Evolutionary conservation across 2,797 vertebrate species (phyloP).

Genomic region (Halcyon smyrnensis): DNA sequence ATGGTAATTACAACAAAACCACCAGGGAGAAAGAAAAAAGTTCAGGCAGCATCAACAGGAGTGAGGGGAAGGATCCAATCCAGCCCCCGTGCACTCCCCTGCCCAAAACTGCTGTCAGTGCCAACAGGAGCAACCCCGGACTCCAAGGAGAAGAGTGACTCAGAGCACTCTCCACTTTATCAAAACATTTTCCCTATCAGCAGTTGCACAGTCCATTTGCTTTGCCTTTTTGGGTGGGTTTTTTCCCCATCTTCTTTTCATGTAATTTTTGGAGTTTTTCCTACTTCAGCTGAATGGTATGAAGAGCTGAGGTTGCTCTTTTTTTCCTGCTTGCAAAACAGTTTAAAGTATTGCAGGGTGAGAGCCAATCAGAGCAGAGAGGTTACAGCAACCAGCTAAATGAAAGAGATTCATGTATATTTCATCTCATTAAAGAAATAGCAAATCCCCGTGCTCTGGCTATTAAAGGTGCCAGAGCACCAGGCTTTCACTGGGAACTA

Average conservation of each 20-base stretch:
- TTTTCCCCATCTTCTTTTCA: neutral
- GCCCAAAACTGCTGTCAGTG: rapidly evolving
- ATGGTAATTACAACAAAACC: rapidly evolving
- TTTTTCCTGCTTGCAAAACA: constrained; percentile 12
- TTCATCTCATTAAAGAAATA: neutral
- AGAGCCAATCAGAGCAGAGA: neutral
- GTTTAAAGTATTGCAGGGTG: neutral
- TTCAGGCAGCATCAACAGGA: neutral
- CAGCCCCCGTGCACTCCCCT: rapidly evolving
- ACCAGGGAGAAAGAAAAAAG: too few relatives aligned
- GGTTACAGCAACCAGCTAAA: neutral
- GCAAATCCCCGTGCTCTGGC: neutral
- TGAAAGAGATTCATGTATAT: neutral
- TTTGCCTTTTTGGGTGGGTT: neutral
- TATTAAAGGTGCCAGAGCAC: neutral
- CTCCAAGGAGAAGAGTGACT: neutral
- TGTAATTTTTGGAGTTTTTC: neutral
- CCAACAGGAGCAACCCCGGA: neutral
- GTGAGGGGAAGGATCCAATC: neutral
- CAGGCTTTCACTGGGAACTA: neutral
- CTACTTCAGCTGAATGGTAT: constrained; percentile 1
- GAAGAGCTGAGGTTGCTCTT: neutral
- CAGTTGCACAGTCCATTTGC: constrained; percentile 28
- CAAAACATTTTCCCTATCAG: constrained; percentile 17
- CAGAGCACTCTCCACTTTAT: neutral